Evolutionary conservation across 2,888 invertebrate species (phyloP).

Genomic region (Blastobasis lacticolella): DNA sequence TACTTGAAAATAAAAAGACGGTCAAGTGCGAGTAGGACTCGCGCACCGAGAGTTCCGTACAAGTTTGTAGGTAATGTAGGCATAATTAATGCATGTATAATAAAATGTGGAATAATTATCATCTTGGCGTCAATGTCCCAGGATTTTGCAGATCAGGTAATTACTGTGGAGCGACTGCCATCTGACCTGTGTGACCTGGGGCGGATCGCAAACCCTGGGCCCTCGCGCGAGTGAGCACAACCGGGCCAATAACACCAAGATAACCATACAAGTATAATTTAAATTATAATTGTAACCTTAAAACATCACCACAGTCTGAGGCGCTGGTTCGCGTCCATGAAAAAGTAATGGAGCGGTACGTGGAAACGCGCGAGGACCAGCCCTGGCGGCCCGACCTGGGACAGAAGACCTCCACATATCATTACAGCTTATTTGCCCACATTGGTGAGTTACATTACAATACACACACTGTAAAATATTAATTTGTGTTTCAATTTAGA

Average conservation of each 20-base stretch:
- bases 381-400: slow-evolving; percentile 39
- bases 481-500: no score
- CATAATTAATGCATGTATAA: no score
- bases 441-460: slow-evolving; percentile 24
- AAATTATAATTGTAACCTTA: no score
- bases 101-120: no score
- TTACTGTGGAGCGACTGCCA: not conserved
- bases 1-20: no score
- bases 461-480: no score
- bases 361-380: slow-evolving; percentile 22
- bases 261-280: no score
- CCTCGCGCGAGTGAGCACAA: not conserved
- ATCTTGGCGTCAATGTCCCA: not conserved
- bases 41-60: no score
- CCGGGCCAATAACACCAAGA: not conserved
- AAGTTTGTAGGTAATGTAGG: no score
- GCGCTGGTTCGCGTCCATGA: slow-evolving; percentile 49
- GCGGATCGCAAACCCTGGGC: not conserved
- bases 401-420: slow-evolving; percentile 44
- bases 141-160: not conserved
- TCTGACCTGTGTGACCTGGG: not conserved
- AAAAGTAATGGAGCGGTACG: slow-evolving; percentile 43
- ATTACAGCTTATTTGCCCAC: slow-evolving; percentile 33
- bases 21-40: no score
- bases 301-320: slow-evolving; percentile 33